Conservation (phyloP, 2,888 invertebrate species). For the Melanotus villosus region DNA sequence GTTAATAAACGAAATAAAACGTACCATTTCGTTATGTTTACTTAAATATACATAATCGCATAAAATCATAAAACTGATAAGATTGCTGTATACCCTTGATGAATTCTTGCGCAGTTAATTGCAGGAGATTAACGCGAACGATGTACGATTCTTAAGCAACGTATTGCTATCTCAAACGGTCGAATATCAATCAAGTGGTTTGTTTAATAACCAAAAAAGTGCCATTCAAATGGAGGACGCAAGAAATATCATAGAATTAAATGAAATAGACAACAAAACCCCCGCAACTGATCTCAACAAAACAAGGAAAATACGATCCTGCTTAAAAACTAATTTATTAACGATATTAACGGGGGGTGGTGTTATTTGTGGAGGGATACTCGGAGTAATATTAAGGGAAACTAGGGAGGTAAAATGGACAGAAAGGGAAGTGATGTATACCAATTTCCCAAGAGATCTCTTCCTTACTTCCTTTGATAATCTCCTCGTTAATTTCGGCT, state of each 20-base stretch:
- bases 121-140: constrained; percentile 14
- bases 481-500: constrained; percentile 78
- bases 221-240: no score
- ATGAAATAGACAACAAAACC: neutral
- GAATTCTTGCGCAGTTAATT: no score
- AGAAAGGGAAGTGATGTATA: constrained; percentile 77
- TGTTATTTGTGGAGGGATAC: constrained; percentile 69
- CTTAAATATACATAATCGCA: neutral
- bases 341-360: constrained; percentile 74
- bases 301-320: no score
- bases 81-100: no score
- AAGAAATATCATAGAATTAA: neutral
- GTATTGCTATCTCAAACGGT: no score
- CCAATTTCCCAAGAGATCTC: constrained; percentile 79
- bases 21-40: neutral
- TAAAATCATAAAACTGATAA: constrained; percentile 1
- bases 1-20: neutral
- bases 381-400: constrained; percentile 69
- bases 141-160: no score
- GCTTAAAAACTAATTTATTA: constrained; percentile 68
- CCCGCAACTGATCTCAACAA: no score
- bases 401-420: constrained; percentile 68
- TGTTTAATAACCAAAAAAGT: no score
- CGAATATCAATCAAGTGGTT: no score
- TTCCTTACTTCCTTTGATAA: constrained; percentile 82